These are phyloP conservation scores for Megamerina dolium DNA, from an alignment of 2,888 invertebrate genomes.

Conservation along the genomic window DNA sequence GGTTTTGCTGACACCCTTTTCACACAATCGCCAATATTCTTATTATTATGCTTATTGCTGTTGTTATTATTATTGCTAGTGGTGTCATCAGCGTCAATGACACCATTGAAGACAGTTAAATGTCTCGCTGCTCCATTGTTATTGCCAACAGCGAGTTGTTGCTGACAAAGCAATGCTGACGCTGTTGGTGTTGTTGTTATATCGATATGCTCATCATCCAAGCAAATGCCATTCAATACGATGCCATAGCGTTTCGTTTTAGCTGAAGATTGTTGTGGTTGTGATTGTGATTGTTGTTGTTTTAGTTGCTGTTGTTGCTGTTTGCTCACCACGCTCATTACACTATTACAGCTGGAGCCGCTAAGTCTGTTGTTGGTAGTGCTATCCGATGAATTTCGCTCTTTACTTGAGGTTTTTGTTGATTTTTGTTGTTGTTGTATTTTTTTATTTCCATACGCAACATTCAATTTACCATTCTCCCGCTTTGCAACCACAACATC, in stretches of 20 bases:
- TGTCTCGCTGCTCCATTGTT: conserved; percentile 20
- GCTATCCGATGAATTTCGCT: conserved; percentile 13
- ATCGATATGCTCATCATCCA: conserved; percentile 31
- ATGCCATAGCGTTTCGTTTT: conserved; percentile 47
- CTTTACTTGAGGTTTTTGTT: conserved; percentile 1
- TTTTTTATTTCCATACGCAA: no score
- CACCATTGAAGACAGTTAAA: not conserved
- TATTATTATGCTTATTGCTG: not conserved
- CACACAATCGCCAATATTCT: not conserved
- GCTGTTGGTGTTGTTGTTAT: not conserved
- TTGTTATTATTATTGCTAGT: no score
- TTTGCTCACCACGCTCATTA: not conserved
- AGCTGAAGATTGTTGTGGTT: conserved; percentile 22
- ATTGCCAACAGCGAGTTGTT: conserved; percentile 28
- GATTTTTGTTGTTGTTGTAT: conserved; percentile 1
- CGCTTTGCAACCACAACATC: no score
- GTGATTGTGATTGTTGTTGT: conserved; percentile 5
- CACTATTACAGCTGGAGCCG: conserved; percentile 13
- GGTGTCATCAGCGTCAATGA: conserved; percentile 8
- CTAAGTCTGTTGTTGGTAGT: conserved; percentile 11
- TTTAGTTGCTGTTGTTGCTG: not conserved
- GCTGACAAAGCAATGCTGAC: not conserved
- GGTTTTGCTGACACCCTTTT: conserved; percentile 5
- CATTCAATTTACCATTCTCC: no score
- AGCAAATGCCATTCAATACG: conserved; percentile 43